A percentile compares a stretch with the other conserved stretches of the same genome.
Evolutionary conservation across 2,113 vertebrate genomes (phyloP).

Genomic region (Carollia perspicillata): DNA sequence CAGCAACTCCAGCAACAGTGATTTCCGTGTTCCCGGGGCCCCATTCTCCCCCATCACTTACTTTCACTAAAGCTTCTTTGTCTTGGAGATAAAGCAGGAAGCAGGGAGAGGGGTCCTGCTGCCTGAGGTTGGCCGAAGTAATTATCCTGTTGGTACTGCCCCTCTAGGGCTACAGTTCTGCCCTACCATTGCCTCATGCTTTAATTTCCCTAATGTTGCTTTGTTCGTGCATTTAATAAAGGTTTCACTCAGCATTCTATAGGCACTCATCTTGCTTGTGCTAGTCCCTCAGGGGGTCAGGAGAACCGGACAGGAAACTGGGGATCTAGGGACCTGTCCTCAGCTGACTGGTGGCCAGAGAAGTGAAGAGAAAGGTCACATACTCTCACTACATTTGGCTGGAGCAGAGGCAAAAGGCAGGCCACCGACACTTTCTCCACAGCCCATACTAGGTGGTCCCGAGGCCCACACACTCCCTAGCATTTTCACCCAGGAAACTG

Average conservation of each 20-base stretch:
- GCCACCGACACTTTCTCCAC: not conserved
- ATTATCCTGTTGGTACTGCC: not conserved
- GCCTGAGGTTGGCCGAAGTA: not conserved
- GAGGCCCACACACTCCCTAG: fast-evolving
- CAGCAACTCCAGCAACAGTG: not conserved
- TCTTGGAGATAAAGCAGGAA: not conserved
- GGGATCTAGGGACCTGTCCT: not conserved
- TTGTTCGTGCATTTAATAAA: not conserved
- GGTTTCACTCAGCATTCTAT: not conserved
- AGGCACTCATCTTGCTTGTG: not conserved
- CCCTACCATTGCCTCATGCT: not conserved
- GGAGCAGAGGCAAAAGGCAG: not conserved
- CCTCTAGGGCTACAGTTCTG: not conserved
- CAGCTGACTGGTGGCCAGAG: not conserved
- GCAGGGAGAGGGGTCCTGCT: not conserved
- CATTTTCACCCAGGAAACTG: not conserved
- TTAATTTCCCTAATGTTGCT: not conserved
- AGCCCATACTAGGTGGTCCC: not conserved
- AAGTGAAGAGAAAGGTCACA: not conserved
- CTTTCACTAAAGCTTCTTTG: not conserved
- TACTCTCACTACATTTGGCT: not conserved
- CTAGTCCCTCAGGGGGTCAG: not conserved
- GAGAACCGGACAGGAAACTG: not conserved
- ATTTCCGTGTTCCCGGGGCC: not conserved
- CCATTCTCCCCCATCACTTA: not conserved